These are phyloP conservation scores for Heliopora coerulea DNA, from an alignment of 92 coral and sea anemone genomes.

Conservation along the genomic window DNA sequence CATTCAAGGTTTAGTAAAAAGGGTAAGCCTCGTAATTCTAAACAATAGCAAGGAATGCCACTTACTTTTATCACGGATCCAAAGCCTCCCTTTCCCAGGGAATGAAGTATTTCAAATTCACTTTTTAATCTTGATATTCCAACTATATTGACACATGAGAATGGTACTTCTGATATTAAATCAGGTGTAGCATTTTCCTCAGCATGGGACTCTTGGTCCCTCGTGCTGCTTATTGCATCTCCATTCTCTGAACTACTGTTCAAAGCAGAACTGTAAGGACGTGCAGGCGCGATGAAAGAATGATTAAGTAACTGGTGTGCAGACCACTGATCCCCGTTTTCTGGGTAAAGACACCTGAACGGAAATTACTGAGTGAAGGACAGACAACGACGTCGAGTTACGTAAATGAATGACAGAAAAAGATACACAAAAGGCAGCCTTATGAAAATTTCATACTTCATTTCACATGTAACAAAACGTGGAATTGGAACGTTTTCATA, in stretches of 20 bases:
- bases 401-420: too few relatives aligned
- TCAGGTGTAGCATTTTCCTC: conserved; percentile 55
- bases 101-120: conserved; percentile 89
- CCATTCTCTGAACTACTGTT: conserved; percentile 38
- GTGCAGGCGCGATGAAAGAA: conserved; percentile 60
- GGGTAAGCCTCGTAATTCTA: too few relatives aligned
- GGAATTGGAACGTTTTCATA: too few relatives aligned
- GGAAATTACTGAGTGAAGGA: too few relatives aligned
- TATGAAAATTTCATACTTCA: too few relatives aligned
- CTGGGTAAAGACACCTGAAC: conserved; percentile 76
- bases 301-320: conserved; percentile 76
- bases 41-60: too few relatives aligned
- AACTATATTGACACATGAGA: conserved; percentile 68
- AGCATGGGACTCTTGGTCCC: conserved; percentile 29
- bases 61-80: conserved; percentile 90
- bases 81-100: conserved; percentile 95
- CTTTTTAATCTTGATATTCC: conserved; percentile 92
- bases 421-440: too few relatives aligned
- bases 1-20: too few relatives aligned
- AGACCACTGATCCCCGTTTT: conserved; percentile 81
- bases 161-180: conserved; percentile 75
- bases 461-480: too few relatives aligned
- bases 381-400: too few relatives aligned
- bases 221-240: conserved; percentile 33
- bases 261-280: conserved; percentile 15